Base-by-base conservation (phyloP, 2,888 invertebrate species). In the Microplitis manilae region DNA sequence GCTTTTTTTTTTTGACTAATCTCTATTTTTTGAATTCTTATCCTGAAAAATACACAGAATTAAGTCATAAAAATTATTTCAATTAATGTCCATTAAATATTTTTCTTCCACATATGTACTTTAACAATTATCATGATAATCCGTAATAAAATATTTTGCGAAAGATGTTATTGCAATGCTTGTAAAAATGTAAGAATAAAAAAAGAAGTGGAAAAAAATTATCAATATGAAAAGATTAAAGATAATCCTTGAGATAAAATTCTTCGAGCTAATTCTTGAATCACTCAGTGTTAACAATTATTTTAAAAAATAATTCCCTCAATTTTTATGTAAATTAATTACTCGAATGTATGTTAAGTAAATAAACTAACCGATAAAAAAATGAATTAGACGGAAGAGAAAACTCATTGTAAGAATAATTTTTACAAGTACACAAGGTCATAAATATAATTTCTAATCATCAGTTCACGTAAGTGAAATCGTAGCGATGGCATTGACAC, bases 401-500 rank as follows among this genome's bases (percentile, higher is more conserved):
- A 62, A 62, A 62, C 6, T 62, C 17, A 17, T 62, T 62, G 20
- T 20, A n/a, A 6, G 8, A 17, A n/a, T 17, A n/a, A 6, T 30
- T 65, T 65, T 20, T 65, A 13, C 65, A 65, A 65, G 9, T 65
- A 65, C 65, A 61, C n/a, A 64, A 65, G 50, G 41, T 13, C 73
- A 41, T 50, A 20, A 62, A 17, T 38, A 72, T 72, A 73, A 73
- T 67, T 67, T 73, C 39, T 59, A 20, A 65, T 17, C 50, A 9
- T 65, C 13, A 62, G 9, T 65, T n/a, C 39, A 73, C 59, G 39
- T 9, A 39, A 40, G 41, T 73, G 62, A 59, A 73, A 67, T 67
- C 40, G 15, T 39, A 2, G 17, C 15, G 65, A 50, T 50, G 50
- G 64, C 73, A 74, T 77, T 77, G 77, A 64, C 59, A 70, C 69